Percentiles rank a stretch among this genome's conserved stretches.
Evolutionary conservation across 2,797 vertebrate genomes (phyloP).

Genomic region (Coluber constrictor): DNA sequence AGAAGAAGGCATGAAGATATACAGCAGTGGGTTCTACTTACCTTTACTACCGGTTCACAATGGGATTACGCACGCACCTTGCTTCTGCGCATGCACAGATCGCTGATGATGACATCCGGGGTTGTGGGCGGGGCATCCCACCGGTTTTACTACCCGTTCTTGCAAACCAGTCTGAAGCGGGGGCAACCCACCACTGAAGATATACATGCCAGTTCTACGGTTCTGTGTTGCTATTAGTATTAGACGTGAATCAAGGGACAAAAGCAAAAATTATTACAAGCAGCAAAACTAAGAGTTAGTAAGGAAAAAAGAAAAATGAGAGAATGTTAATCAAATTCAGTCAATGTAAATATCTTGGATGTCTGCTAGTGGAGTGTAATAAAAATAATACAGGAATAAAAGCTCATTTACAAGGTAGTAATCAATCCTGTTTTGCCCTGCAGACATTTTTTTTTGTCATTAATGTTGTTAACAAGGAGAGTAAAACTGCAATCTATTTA

Average conservation of each 20-base stretch:
- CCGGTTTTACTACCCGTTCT: too few species aligned
- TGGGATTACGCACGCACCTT: too few species aligned
- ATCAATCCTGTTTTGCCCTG: constrained; percentile 24
- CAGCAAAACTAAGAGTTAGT: not conserved
- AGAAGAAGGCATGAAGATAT: not conserved
- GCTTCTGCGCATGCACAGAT: too few species aligned
- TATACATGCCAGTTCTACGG: not conserved
- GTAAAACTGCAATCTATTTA: constrained; percentile 13
- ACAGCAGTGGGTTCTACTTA: too few species aligned
- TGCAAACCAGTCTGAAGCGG: too few species aligned
- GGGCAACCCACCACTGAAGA: not conserved
- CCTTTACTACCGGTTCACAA: too few species aligned
- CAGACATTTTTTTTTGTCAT: constrained; percentile 14
- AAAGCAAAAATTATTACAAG: not conserved
- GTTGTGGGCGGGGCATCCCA: too few species aligned
- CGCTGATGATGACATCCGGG: too few species aligned
- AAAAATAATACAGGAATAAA: constrained; percentile 23
- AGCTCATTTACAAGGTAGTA: constrained; percentile 14
- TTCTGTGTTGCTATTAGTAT: not conserved
- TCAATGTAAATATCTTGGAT: constrained; percentile 12
- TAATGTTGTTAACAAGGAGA: constrained; percentile 25
- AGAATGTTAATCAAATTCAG: constrained; percentile 1
- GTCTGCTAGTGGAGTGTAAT: constrained; percentile 1
- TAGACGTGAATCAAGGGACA: not conserved
- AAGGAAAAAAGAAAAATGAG: not conserved